These are phyloP conservation scores for Nymphalis io DNA, from an alignment of 1,140 invertebrate genomes.

Conservation along the genomic window DNA sequence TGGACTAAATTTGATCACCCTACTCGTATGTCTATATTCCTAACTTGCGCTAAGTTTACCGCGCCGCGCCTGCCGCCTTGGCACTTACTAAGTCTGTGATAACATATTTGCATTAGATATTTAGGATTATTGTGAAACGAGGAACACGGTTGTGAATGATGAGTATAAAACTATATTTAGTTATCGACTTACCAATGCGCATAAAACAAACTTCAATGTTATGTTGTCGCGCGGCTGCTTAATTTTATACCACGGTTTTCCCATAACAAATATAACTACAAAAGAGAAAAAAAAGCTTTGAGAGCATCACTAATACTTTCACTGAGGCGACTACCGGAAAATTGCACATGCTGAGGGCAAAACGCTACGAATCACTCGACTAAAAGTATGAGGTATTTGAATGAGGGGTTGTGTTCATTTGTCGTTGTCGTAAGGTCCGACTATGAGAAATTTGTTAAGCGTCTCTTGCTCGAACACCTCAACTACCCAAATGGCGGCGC, in stretches of 20 bases:
- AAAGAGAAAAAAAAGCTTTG: conserved; percentile 48
- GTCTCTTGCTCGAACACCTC: no score
- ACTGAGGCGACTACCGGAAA: no score
- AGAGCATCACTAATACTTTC: no score
- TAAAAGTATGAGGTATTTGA: no score
- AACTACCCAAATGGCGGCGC: no score
- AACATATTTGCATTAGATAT: neutral
- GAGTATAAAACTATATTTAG: neutral
- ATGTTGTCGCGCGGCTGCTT: conserved; percentile 86
- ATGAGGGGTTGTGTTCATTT: no score
- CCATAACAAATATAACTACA: conserved; percentile 86
- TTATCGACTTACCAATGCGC: conserved; percentile 81
- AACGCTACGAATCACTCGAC: no score
- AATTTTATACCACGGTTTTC: conserved; percentile 85
- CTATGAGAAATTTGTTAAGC: no score
- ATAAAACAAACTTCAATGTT: conserved; percentile 84
- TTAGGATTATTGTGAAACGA: neutral
- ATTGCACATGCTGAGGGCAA: no score
- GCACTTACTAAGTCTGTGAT: neutral
- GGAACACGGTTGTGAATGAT: neutral
- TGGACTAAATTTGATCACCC: no score
- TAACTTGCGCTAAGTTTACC: neutral
- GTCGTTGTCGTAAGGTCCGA: no score
- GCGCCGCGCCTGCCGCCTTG: no score
- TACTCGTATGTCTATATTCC: neutral